Percentiles rank a stretch among this genome's conserved stretches.
These are phyloP conservation scores for Dromius quadrimaculatus DNA, from an alignment of 2,888 invertebrate genomes.

Conservation along the genomic window DNA sequence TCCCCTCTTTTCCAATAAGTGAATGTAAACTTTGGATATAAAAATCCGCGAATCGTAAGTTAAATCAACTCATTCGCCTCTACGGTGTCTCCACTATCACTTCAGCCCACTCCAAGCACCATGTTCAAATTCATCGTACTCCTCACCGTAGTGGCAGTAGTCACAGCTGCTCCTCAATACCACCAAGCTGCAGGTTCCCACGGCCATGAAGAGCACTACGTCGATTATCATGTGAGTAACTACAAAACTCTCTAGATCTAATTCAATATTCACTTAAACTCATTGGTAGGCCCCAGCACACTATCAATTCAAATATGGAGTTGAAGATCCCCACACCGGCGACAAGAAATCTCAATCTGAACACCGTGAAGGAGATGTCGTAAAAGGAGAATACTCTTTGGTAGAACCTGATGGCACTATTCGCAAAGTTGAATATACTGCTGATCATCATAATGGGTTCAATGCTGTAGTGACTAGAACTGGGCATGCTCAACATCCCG, in stretches of 20 bases:
- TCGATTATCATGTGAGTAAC: slow-evolving; percentile 24
- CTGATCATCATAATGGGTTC: slow-evolving; percentile 45
- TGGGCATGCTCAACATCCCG: slow-evolving; percentile 32
- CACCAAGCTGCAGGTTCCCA: slow-evolving; percentile 14
- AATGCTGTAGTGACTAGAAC: slow-evolving; percentile 38
- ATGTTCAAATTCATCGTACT: slow-evolving; percentile 10
- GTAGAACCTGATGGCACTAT: slow-evolving; percentile 41
- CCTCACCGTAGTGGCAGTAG: neutral
- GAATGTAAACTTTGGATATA: slow-evolving; percentile 26
- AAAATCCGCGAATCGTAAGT: neutral
- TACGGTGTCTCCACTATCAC: neutral
- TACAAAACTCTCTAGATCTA: neutral
- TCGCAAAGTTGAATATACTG: slow-evolving; percentile 42
- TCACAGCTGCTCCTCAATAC: neutral
- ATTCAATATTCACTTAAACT: neutral
- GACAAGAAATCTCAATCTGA: slow-evolving; percentile 40
- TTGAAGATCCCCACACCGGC: slow-evolving; percentile 44
- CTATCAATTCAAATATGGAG: slow-evolving; percentile 45
- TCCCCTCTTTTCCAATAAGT: slow-evolving; percentile 10
- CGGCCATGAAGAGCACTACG: neutral
- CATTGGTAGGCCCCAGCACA: slow-evolving; percentile 24
- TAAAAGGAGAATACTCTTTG: slow-evolving; percentile 44
- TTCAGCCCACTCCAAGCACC: neutral
- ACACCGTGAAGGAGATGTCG: slow-evolving; percentile 37
- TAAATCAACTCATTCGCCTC: slow-evolving; percentile 8